phyloP scores from a whole-genome alignment of 2,888 invertebrate species.

The Saturnia japonica region DNA sequence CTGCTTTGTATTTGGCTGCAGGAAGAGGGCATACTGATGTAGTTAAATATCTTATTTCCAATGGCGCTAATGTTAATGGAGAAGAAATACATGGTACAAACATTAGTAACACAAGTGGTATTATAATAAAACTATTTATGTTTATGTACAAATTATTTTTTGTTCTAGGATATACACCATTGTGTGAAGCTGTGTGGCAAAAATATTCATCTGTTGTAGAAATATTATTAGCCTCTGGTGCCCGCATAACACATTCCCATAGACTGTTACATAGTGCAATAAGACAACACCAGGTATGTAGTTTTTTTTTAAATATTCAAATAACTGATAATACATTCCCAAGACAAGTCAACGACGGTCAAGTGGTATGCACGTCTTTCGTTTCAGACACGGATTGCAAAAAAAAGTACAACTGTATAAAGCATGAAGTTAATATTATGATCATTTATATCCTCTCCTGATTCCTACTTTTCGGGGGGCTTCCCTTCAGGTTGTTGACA shows the following conservation, averaged over 20 bases:
- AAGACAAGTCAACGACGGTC: too few species aligned
- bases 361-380: too few species aligned
- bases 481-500: too few species aligned
- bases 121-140: not conserved
- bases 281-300: slow-evolving; percentile 77
- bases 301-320: not conserved
- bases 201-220: slow-evolving; percentile 82
- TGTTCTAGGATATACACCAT: slow-evolving; percentile 83
- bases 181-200: slow-evolving; percentile 87
- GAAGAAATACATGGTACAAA: slow-evolving; percentile 85
- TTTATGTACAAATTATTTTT: slow-evolving; percentile 24
- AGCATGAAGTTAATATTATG: too few species aligned
- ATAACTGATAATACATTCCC: too few species aligned
- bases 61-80: slow-evolving; percentile 84
- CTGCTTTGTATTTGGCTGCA: slow-evolving; percentile 75
- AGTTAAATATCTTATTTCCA: slow-evolving; percentile 78
- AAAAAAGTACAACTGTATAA: too few species aligned
- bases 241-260: slow-evolving; percentile 86
- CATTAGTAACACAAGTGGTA: slow-evolving; percentile 5
- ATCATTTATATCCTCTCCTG: too few species aligned
- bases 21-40: slow-evolving; percentile 67
- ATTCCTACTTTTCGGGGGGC: too few species aligned
- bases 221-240: slow-evolving; percentile 83
- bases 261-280: slow-evolving; percentile 86
- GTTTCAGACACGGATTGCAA: too few species aligned